Evolutionary conservation across 2,113 vertebrate genomes (phyloP).

Genomic region (Macrotis lagotis): DNA sequence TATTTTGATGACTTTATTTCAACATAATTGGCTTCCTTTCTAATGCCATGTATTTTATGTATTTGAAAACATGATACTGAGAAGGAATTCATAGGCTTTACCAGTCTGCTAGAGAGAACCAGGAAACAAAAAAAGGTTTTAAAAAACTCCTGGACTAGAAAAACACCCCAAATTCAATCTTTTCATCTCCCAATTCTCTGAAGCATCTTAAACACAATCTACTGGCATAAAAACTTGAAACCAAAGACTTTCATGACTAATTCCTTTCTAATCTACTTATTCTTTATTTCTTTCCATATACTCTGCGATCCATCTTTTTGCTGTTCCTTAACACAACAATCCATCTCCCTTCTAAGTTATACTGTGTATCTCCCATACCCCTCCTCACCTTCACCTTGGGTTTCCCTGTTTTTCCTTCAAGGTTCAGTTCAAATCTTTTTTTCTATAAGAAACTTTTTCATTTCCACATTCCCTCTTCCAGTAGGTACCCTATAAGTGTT

Average conservation of each 20-base stretch:
- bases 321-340: background rate
- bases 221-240: background rate
- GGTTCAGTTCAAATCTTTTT: background rate
- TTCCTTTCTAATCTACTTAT: background rate
- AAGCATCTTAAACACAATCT: background rate
- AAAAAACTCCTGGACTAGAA: background rate
- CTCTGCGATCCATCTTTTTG: background rate
- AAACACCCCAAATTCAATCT: background rate
- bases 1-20: background rate
- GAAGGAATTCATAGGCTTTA: background rate
- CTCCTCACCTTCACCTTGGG: background rate
- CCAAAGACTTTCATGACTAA: background rate
- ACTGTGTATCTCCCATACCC: background rate
- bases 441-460: background rate
- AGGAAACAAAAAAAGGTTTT: background rate
- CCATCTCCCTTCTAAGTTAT: background rate
- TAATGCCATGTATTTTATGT: background rate
- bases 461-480: background rate
- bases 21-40: background rate
- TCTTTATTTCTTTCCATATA: background rate
- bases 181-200: background rate
- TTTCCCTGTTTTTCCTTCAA: background rate
- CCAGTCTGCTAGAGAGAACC: background rate
- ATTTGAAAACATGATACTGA: background rate
- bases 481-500: background rate